A percentile compares a stretch with the other conserved stretches of the same genome.
These are phyloP conservation scores for Caenorhabditis sp. DNA, from an alignment of 2,888 invertebrate genomes.

Conservation along the genomic window DNA sequence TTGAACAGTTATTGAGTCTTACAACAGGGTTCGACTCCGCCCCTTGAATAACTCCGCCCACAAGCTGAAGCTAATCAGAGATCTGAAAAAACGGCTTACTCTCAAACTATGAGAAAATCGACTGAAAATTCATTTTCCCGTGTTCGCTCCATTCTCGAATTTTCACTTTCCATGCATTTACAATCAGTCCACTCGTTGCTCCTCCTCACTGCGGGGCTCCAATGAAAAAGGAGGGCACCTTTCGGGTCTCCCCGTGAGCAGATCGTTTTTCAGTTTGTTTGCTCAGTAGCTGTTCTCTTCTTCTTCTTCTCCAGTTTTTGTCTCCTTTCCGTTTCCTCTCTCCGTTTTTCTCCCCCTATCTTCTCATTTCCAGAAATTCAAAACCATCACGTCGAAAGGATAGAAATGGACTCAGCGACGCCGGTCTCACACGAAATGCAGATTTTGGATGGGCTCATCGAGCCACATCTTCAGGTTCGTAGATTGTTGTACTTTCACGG, in stretches of 20 bases:
- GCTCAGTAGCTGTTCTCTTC: constrained; percentile 47
- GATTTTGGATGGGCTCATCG: constrained; percentile 21
- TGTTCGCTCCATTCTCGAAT: constrained; percentile 21
- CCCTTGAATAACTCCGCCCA: too few species aligned
- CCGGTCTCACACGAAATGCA: constrained; percentile 24
- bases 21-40: too few species aligned
- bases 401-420: constrained; percentile 31
- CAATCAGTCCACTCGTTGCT: constrained; percentile 27
- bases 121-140: background rate
- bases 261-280: constrained; percentile 60
- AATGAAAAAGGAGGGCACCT: background rate
- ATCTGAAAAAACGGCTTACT: too few species aligned
- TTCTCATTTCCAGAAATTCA: constrained; percentile 50
- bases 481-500: background rate
- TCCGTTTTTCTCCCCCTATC: constrained; percentile 29
- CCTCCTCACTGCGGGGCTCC: background rate
- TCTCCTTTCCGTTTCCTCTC: constrained; percentile 16
- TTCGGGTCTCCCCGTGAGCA: constrained; percentile 22
- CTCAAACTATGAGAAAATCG: background rate
- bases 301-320: constrained; percentile 19
- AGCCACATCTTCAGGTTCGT: constrained; percentile 33
- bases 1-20: too few species aligned
- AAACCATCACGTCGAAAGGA: constrained; percentile 28
- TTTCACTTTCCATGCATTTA: constrained; percentile 52
- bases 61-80: too few species aligned